Base-by-base conservation (phyloP, 2,888 invertebrate species). In the Hedya salicella region DNA sequence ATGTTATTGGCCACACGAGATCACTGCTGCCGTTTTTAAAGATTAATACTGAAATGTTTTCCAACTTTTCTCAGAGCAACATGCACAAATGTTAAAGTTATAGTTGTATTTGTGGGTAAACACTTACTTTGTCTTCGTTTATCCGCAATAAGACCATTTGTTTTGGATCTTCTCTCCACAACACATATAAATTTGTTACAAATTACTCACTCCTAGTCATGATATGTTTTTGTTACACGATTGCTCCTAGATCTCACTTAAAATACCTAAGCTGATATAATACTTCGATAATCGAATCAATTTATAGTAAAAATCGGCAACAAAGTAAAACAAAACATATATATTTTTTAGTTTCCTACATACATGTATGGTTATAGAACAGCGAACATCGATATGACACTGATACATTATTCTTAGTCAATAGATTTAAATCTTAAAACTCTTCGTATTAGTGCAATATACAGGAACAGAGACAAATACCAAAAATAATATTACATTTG, bases 141-240 rank as follows among this genome's bases (percentile, higher is more conserved):
- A 49, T 36, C 49, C 30, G 48, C 21, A 46, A 32, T 44, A 32
- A 57, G 30, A 19, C 30, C 50, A 44, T 52, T 21, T 39, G 36
- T 54, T 42, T 60, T 19, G 19, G 44, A 50, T 62, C 39, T 36
- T 62, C 42, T 62, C 64, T 68, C 67, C 73, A 88, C 85, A 85
- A 87, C 86, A 85, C 77, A 84, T 85, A 87, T 84, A 86, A 77
- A 85, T 75, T 73, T 75, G 77, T 79, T 79, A 82, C 72, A 83
- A 81, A 81, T 57, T 79, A 86, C 78, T 89, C 88, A 91, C 88
- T 85, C 81, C 82, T 84, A 82, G 77, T 79, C 76, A 86, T 91
- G 91, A 91, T 91, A 91, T 91, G 91, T 91, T 87, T 87, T 81
- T 80, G 89, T 91, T 89, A 81, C 87, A 75, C 73, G 72, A 76